These are phyloP conservation scores for Orientallactaga bullata DNA, from an alignment of 2,113 vertebrate species.

Conservation along the genomic window DNA sequence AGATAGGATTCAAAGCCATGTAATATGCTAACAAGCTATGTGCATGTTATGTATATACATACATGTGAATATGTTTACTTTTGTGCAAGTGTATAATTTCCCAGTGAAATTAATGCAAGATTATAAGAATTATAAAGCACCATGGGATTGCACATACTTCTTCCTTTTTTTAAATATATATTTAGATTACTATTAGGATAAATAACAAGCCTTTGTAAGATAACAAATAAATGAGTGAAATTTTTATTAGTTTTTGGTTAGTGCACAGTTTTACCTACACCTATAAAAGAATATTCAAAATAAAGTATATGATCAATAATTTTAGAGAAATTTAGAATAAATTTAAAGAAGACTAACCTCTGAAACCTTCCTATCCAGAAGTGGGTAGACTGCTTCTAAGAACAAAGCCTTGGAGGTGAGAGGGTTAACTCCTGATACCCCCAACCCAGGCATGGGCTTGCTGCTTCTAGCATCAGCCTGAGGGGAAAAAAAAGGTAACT, in stretches of 20 bases:
- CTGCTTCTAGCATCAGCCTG: no score
- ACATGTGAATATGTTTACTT: background rate
- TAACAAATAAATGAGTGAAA: background rate
- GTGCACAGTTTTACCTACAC: background rate
- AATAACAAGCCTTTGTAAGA: background rate
- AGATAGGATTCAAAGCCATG: background rate
- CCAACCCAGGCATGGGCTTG: no score
- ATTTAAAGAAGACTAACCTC: no score
- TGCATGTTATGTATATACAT: background rate
- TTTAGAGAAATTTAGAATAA: no score
- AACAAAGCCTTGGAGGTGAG: no score
- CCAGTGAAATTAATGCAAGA: background rate
- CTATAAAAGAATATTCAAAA: background rate
- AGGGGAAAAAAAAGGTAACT: no score
- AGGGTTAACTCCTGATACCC: no score
- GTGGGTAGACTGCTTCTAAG: no score
- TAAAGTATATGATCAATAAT: constrained; percentile 6
- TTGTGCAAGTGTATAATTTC: background rate
- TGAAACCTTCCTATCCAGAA: no score
- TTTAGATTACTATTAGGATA: background rate
- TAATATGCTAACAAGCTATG: no score
- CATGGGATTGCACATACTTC: background rate
- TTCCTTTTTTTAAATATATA: background rate
- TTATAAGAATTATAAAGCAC: background rate
- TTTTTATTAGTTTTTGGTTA: background rate